Conservation (phyloP, 2,797 vertebrate species). For the Echeneis naucrates region DNA sequence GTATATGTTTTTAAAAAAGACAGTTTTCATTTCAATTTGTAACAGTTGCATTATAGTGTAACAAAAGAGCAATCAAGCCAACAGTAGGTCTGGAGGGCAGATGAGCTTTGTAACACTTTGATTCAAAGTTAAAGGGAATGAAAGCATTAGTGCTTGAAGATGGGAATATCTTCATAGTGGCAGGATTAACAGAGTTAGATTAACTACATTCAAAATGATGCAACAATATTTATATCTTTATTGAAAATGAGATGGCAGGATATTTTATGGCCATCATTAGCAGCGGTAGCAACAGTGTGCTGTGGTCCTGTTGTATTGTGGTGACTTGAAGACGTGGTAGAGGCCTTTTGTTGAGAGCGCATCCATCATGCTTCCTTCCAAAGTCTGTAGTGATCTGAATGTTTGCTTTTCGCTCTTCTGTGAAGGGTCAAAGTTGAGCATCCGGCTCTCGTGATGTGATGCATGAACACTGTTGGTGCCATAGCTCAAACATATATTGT, state of each 20-base stretch:
- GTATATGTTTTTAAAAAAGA: conserved; percentile 9
- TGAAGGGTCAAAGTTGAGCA: conserved; percentile 44
- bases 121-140: conserved; percentile 4
- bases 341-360: conserved; percentile 52
- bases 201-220: background rate
- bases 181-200: background rate
- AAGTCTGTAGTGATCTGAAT: conserved; percentile 50
- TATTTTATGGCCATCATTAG: conserved; percentile 1
- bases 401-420: conserved; percentile 53
- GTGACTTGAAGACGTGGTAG: conserved; percentile 35
- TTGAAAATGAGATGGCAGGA: conserved; percentile 3
- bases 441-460: conserved; percentile 48
- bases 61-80: conserved; percentile 4
- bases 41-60: conserved; percentile 20
- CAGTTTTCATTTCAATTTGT: background rate
- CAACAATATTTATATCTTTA: conserved; percentile 25
- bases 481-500: conserved; percentile 22
- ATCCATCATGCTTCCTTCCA: conserved; percentile 63
- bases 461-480: conserved; percentile 15
- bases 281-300: conserved; percentile 30
- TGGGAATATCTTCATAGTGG: background rate
- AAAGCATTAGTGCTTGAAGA: background rate
- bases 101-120: conserved; percentile 1
- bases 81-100: conserved; percentile 3
- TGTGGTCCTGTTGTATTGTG: conserved; percentile 14